A percentile compares a stretch with the other conserved stretches of the same genome.
Evolutionary conservation across 1,140 invertebrate genomes (phyloP).

Genomic region (Augochlora pura): DNA sequence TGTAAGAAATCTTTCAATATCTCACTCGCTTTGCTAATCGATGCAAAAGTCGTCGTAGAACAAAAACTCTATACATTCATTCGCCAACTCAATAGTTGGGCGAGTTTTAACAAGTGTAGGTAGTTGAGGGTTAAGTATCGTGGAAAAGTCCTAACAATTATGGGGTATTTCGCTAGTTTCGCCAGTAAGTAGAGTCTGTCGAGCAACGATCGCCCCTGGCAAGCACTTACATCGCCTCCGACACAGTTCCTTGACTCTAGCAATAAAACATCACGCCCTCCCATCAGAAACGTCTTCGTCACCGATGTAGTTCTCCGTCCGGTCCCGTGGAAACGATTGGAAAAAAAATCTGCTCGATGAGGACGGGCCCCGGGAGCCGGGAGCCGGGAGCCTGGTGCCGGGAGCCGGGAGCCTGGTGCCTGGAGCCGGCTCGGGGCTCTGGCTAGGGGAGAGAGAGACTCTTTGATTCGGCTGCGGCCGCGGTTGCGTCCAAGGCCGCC

Average conservation of each 20-base stretch:
- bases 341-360: slow-evolving; percentile 36
- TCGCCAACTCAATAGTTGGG: too few species aligned
- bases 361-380: slow-evolving; percentile 51
- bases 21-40: too few species aligned
- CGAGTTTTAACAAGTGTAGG: too few species aligned
- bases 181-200: background rate
- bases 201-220: slow-evolving; percentile 1
- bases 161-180: too few species aligned
- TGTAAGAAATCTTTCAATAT: too few species aligned
- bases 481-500: slow-evolving; percentile 72
- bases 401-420: too few species aligned
- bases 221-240: background rate
- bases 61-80: too few species aligned
- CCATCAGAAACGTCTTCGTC: slow-evolving; percentile 41
- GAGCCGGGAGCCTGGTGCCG: background rate
- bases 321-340: slow-evolving; percentile 26
- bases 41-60: too few species aligned
- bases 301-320: slow-evolving; percentile 26
- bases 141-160: too few species aligned
- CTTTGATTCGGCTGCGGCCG: slow-evolving; percentile 66
- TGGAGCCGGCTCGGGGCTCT: slow-evolving; percentile 24
- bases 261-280: slow-evolving; percentile 10
- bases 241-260: background rate
- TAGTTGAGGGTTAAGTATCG: too few species aligned
- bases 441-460: slow-evolving; percentile 32